Evolutionary conservation across 2,797 vertebrate genomes (phyloP).

Genomic region (Liasis olivaceus): DNA sequence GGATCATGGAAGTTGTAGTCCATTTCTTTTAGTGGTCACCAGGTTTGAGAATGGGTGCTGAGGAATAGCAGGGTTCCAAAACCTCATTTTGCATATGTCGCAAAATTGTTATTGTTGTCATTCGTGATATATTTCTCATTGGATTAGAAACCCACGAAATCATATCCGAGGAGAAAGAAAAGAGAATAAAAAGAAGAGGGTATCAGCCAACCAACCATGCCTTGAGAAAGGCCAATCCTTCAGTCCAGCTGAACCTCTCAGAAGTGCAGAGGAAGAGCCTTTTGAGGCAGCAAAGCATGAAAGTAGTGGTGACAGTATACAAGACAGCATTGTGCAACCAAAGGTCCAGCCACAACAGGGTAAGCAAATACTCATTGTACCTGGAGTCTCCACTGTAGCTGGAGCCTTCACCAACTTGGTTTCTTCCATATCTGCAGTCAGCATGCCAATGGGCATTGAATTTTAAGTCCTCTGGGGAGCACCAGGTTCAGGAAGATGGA

Average conservation of each 20-base stretch:
- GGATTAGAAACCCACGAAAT: not conserved
- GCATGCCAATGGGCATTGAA: not conserved
- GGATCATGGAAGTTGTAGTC: not conserved
- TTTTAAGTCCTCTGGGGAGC: not conserved
- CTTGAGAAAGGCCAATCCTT: fast-evolving
- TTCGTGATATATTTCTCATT: not conserved
- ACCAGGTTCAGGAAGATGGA: not conserved
- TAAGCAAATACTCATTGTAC: slow-evolving; percentile 22
- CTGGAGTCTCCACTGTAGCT: not conserved
- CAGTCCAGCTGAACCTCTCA: not conserved
- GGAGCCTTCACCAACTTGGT: not conserved
- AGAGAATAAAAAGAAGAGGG: not conserved
- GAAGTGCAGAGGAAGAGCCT: not conserved
- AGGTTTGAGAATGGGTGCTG: not conserved
- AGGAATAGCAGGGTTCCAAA: not conserved
- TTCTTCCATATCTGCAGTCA: not conserved
- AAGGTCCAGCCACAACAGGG: not conserved
- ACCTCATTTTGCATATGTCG: not conserved
- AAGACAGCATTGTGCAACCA: not conserved
- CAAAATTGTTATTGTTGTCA: not conserved
- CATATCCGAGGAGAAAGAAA: slow-evolving; percentile 14
- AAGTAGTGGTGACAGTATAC: not conserved
- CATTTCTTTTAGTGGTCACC: not conserved
- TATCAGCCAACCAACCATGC: not conserved
- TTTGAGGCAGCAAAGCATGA: not conserved